Evolutionary conservation across 1,140 invertebrate genomes (phyloP).

Genomic region (Hirudo medicinalis): DNA sequence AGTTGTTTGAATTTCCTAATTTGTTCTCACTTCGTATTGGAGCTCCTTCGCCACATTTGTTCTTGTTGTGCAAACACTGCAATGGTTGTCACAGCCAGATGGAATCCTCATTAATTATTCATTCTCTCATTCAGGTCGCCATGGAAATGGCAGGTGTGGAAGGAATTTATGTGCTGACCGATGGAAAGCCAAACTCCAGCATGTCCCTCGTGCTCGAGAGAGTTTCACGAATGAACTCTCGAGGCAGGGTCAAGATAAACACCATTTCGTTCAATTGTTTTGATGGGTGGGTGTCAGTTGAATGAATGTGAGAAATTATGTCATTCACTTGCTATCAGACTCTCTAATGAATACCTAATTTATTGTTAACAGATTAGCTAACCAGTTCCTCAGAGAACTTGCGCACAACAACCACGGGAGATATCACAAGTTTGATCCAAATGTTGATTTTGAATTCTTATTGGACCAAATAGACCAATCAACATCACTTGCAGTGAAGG

Average conservation of each 20-base stretch:
- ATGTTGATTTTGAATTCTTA: background rate
- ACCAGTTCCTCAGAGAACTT: conserved; percentile 31
- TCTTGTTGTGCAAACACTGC: too few relatives aligned
- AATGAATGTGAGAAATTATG: too few relatives aligned
- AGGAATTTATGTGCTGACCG: conserved; percentile 40
- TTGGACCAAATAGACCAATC: background rate
- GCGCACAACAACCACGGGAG: conserved; percentile 14
- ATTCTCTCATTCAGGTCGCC: conserved; percentile 30
- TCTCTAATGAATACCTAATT: background rate
- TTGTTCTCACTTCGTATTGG: too few relatives aligned
- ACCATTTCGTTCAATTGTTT: conserved; percentile 43
- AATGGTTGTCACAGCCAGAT: too few relatives aligned
- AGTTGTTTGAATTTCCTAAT: too few relatives aligned
- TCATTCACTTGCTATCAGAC: too few relatives aligned
- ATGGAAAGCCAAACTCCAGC: conserved; percentile 42
- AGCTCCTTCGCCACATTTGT: too few relatives aligned
- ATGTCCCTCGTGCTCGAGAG: conserved; percentile 37
- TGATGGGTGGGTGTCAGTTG: conserved; percentile 31
- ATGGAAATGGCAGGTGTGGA: conserved; percentile 37
- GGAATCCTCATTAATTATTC: too few relatives aligned
- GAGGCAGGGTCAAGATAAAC: conserved; percentile 35
- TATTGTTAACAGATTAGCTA: conserved; percentile 32
- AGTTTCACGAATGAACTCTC: conserved; percentile 35
- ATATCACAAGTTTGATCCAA: background rate
- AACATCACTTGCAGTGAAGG: background rate